phyloP scores from a whole-genome alignment of 2,113 vertebrate genomes.

The Antidorcas marsupialis region DNA sequence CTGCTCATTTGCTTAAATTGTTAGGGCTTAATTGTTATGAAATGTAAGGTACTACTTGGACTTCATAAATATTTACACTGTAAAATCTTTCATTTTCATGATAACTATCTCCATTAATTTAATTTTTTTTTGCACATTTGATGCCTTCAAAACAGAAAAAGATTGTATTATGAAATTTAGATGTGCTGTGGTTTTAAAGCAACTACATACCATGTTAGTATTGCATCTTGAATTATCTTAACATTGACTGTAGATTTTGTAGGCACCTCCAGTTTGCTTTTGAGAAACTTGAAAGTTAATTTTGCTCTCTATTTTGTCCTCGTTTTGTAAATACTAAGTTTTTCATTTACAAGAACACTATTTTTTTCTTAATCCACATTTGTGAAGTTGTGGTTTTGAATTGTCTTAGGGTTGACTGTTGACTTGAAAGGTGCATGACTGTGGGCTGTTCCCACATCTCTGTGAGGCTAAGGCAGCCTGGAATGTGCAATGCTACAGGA shows the following conservation, averaged over 20 bases:
- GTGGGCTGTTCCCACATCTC: no score
- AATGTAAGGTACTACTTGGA: background rate
- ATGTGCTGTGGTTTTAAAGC: background rate
- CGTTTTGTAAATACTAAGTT: background rate
- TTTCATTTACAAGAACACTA: background rate
- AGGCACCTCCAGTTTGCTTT: background rate
- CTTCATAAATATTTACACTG: background rate
- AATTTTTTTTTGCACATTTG: background rate
- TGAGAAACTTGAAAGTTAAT: background rate
- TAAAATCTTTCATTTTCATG: background rate
- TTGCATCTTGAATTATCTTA: background rate
- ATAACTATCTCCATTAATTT: background rate
- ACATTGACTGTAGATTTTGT: background rate
- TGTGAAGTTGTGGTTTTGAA: background rate
- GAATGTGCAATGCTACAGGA: fast-evolving
- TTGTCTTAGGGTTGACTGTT: background rate
- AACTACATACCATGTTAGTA: fast-evolving
- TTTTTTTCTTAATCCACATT: background rate
- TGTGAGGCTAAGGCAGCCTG: background rate
- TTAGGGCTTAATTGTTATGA: background rate
- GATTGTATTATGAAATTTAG: background rate
- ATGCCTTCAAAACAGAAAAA: background rate
- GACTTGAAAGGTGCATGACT: background rate
- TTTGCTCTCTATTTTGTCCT: background rate
- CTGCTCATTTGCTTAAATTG: background rate